Evolutionary conservation across 2,888 invertebrate species (phyloP).

Genomic region (Trichopria drosophilae): DNA sequence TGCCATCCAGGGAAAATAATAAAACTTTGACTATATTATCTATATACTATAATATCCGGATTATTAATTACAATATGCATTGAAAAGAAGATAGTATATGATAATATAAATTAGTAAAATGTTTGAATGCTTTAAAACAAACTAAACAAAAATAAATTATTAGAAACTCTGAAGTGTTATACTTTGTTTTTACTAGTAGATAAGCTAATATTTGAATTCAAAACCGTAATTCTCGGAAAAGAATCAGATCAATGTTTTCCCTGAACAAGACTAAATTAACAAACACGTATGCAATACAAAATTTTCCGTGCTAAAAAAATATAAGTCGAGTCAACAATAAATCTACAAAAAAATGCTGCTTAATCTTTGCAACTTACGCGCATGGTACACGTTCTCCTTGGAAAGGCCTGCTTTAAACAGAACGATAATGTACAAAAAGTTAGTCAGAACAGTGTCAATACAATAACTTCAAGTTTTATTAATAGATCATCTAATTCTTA

Average conservation of each 20-base stretch:
- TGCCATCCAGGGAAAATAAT: too few species aligned
- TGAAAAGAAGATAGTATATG: too few species aligned
- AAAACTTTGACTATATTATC: too few species aligned
- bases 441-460: too few species aligned
- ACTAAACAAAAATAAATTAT: constrained; percentile 4
- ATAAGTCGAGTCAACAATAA: too few species aligned
- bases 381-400: constrained; percentile 67
- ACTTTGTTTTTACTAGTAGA: not conserved
- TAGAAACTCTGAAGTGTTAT: not conserved
- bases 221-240: not conserved
- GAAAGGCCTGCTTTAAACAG: constrained; percentile 63
- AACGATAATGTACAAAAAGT: too few species aligned
- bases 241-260: not conserved
- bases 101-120: too few species aligned
- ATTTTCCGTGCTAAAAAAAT: too few species aligned
- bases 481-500: too few species aligned
- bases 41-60: too few species aligned
- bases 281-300: not conserved
- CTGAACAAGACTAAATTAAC: not conserved
- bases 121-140: constrained; percentile 10
- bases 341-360: constrained; percentile 8
- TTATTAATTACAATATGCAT: too few species aligned
- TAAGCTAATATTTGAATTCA: not conserved
- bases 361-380: constrained; percentile 63
- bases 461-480: too few species aligned